Conservation (phyloP, 2,888 invertebrate species). For the Subacronicta megacephala region DNA sequence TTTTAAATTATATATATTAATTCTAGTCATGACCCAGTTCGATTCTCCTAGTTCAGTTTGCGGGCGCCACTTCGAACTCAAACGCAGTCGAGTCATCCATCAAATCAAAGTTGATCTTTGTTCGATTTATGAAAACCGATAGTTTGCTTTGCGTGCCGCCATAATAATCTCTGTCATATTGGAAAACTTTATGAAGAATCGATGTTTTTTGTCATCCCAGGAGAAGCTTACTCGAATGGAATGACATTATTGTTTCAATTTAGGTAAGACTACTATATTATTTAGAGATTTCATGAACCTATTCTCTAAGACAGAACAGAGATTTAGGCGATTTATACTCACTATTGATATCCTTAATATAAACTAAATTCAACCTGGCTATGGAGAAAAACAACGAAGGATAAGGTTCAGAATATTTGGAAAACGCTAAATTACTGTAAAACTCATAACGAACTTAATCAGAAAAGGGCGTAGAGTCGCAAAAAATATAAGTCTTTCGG, state of each 20-base stretch:
- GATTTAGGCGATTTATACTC: not conserved
- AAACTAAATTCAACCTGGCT: not conserved
- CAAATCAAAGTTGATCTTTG: slow-evolving; percentile 78
- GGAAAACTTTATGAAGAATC: slow-evolving; percentile 71
- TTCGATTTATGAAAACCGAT: slow-evolving; percentile 81
- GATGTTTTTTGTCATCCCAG: slow-evolving; percentile 48
- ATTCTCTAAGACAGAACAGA: not conserved
- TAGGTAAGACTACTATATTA: slow-evolving; percentile 44
- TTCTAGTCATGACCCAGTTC: slow-evolving; percentile 43
- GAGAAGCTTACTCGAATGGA: slow-evolving; percentile 33
- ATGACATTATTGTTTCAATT: slow-evolving; percentile 38
- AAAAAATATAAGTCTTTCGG: slow-evolving; percentile 13
- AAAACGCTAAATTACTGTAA: slow-evolving; percentile 8
- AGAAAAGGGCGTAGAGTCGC: slow-evolving; percentile 11
- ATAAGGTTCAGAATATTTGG: slow-evolving; percentile 24
- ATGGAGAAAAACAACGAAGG: not conserved
- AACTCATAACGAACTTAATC: slow-evolving; percentile 25
- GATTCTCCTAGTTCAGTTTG: slow-evolving; percentile 26
- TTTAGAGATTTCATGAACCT: slow-evolving; percentile 2
- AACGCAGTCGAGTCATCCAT: slow-evolving; percentile 72
- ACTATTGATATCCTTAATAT: not conserved
- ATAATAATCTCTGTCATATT: slow-evolving; percentile 73
- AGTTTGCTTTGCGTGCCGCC: slow-evolving; percentile 72
- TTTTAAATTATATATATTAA: slow-evolving; percentile 39
- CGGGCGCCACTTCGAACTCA: slow-evolving; percentile 41